These are phyloP conservation scores for Dasysyrphus albostriatus DNA, from an alignment of 2,888 invertebrate species.

Conservation along the genomic window DNA sequence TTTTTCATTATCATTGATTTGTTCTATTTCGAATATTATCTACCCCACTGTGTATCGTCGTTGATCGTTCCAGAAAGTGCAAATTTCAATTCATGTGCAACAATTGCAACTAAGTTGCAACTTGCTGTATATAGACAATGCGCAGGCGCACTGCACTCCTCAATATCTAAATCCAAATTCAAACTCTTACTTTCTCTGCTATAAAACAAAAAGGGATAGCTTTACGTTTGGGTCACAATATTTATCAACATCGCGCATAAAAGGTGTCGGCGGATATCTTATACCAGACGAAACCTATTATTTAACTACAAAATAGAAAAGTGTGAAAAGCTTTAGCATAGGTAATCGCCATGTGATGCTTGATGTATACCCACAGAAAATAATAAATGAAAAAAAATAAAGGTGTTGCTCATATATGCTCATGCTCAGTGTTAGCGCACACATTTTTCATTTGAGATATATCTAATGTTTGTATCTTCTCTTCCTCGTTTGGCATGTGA, in stretches of 20 bases:
- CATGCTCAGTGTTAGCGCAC: conserved; percentile 43
- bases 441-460: conserved; percentile 66
- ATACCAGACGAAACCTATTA: conserved; percentile 12
- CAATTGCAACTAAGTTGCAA: conserved; percentile 33
- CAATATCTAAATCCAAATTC: conserved; percentile 32
- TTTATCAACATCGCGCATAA: conserved; percentile 32
- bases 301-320: conserved; percentile 34
- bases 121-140: not conserved
- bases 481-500: conserved; percentile 70
- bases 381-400: conserved; percentile 46
- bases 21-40: not conserved
- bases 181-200: conserved; percentile 68
- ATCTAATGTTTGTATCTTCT: conserved; percentile 71
- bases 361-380: conserved; percentile 27
- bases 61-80: conserved; percentile 30
- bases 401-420: conserved; percentile 43
- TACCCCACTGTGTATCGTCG: not conserved
- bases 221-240: conserved; percentile 16
- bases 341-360: conserved; percentile 42
- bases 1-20: too few relatives aligned
- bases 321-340: conserved; percentile 69
- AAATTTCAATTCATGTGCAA: conserved; percentile 20
- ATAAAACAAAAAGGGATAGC: conserved; percentile 55
- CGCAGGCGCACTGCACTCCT: conserved; percentile 8
- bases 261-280: conserved; percentile 33